Evolutionary conservation across 1,140 invertebrate species (phyloP).

Genomic region (Macrosteles quadrilineatus): DNA sequence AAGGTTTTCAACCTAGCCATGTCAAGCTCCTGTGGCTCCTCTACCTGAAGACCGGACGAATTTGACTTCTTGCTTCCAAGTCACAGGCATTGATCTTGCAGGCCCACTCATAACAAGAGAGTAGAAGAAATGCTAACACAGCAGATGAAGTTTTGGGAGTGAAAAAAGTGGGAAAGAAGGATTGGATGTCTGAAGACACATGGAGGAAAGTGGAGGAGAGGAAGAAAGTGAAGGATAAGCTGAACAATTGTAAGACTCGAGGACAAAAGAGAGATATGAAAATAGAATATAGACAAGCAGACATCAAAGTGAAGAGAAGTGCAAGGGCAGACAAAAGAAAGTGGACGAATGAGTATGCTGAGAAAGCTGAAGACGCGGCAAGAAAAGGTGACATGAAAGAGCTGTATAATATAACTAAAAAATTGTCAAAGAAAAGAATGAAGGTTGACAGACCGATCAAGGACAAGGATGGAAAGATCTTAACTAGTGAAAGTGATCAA

Average conservation of each 20-base stretch:
- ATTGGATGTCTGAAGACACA: constrained; percentile 23
- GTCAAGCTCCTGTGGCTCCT: too few species aligned
- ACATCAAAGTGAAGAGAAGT: too few species aligned
- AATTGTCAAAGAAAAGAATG: too few species aligned
- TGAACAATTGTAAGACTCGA: too few species aligned
- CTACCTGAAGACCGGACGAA: too few species aligned
- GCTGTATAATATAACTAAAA: constrained; percentile 16
- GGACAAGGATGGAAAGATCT: too few species aligned
- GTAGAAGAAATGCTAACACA: constrained; percentile 14
- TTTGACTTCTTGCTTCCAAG: too few species aligned
- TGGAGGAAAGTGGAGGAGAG: constrained; percentile 8
- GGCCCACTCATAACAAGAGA: not conserved
- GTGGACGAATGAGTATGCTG: constrained; percentile 9
- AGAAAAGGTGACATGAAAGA: constrained; percentile 15
- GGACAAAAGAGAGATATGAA: too few species aligned
- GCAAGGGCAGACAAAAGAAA: constrained; percentile 3
- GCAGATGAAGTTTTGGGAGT: constrained; percentile 17
- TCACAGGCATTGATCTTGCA: not conserved
- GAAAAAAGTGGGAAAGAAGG: constrained; percentile 13
- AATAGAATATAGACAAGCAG: too few species aligned
- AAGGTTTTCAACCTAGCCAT: not conserved
- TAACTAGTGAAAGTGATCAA: constrained; percentile 5
- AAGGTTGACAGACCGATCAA: too few species aligned
- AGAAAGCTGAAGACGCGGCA: constrained; percentile 10
- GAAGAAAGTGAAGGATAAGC: too few species aligned